These are phyloP conservation scores for Cheilosia impressa DNA, from an alignment of 2,888 invertebrate genomes.

Conservation along the genomic window DNA sequence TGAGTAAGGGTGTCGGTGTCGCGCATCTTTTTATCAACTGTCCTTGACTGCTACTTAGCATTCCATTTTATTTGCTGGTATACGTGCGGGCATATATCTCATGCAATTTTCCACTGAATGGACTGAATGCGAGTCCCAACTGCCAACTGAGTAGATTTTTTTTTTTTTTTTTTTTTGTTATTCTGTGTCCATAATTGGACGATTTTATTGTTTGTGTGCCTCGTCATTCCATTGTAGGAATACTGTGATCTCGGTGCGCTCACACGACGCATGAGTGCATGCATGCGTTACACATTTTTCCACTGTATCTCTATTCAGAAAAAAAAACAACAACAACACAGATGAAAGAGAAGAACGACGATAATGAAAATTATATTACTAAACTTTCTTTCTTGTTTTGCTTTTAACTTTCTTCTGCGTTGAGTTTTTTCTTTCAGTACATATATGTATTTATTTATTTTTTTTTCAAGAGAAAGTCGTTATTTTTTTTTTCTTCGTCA, in stretches of 20 bases:
- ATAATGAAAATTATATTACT: slow-evolving; percentile 58
- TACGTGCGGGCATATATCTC: not conserved
- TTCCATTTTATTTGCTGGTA: slow-evolving; percentile 8
- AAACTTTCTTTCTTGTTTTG: slow-evolving; percentile 68
- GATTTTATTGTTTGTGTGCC: slow-evolving; percentile 23
- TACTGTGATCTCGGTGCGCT: slow-evolving; percentile 9
- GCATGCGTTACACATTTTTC: slow-evolving; percentile 44
- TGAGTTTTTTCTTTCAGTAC: slow-evolving; percentile 6
- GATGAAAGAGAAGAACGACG: slow-evolving; percentile 15
- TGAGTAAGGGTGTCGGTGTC: slow-evolving; percentile 11
- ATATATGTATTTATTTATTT: slow-evolving; percentile 13
- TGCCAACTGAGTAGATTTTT: not conserved
- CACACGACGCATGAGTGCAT: slow-evolving; percentile 50
- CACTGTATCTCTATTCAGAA: not conserved
- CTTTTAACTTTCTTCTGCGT: slow-evolving; percentile 65
- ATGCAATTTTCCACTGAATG: slow-evolving; percentile 58
- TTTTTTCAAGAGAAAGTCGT: slow-evolving; percentile 55
- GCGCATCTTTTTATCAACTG: slow-evolving; percentile 20
- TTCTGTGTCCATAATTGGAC: slow-evolving; percentile 42
- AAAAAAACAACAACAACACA: slow-evolving; percentile 5
- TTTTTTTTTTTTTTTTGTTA: not conserved
- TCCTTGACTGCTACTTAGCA: slow-evolving; percentile 51
- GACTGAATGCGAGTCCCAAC: not conserved
- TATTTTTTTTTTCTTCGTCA: slow-evolving; percentile 33
- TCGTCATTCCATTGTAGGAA: slow-evolving; percentile 34